Conservation (phyloP, 1,140 invertebrate genomes). For the Trichomalopsis sarcophagae region DNA sequence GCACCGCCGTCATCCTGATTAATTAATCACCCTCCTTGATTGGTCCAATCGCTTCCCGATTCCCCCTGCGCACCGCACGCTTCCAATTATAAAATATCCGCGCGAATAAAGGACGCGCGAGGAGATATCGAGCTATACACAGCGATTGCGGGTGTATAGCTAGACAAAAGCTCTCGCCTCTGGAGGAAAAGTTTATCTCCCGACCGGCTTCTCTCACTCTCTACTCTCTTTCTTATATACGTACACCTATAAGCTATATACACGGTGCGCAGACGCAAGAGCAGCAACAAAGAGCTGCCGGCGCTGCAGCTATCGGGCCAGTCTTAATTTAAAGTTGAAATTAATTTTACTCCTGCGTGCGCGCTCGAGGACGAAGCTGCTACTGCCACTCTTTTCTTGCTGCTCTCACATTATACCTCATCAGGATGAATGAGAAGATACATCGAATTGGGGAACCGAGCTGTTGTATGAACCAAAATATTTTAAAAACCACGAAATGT, state of each 20-base stretch:
- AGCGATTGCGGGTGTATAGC: slow-evolving; percentile 46
- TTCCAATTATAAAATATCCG: slow-evolving; percentile 42
- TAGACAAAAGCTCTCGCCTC: slow-evolving; percentile 62
- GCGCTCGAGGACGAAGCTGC: neutral
- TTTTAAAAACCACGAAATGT: neutral
- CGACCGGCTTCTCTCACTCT: slow-evolving; percentile 22
- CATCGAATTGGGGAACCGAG: neutral
- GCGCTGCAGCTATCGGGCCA: slow-evolving; percentile 61
- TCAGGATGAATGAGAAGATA: neutral
- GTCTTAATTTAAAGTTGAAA: slow-evolving; percentile 69
- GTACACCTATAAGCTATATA: neutral
- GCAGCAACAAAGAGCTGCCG: slow-evolving; percentile 61
- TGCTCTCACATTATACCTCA: neutral
- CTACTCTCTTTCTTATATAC: slow-evolving; percentile 38
- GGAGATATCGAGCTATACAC: slow-evolving; percentile 2
- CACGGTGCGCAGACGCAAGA: slow-evolving; percentile 42
- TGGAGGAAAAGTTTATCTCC: slow-evolving; percentile 41
- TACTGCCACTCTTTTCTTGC: neutral
- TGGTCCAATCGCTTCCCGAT: slow-evolving; percentile 22
- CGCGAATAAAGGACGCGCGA: slow-evolving; percentile 26
- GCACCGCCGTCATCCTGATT: neutral
- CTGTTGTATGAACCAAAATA: neutral
- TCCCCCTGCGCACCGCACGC: neutral
- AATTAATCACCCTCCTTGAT: slow-evolving; percentile 38
- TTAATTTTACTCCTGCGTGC: slow-evolving; percentile 61